A percentile compares a stretch with the other conserved stretches of the same genome.
phyloP scores from a whole-genome alignment of 2,113 vertebrate genomes.

The Aegotheles bennettii region DNA sequence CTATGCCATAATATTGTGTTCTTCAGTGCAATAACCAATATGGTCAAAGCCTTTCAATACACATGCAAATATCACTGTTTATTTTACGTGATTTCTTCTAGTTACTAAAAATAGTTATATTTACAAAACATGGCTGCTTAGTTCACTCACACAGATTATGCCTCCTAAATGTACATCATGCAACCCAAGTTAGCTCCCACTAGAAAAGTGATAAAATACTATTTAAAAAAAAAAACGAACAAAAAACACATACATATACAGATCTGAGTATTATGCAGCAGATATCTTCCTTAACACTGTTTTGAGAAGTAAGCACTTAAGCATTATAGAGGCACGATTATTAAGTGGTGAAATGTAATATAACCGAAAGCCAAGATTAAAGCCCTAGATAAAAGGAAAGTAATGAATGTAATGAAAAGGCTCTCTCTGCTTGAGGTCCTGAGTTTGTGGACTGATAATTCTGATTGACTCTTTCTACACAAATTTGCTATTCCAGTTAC shows the following conservation, averaged over 20 bases:
- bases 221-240: neutral
- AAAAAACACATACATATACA: constrained; percentile 5
- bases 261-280: neutral
- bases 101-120: constrained; percentile 66
- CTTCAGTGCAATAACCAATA: constrained; percentile 86
- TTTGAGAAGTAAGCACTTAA: neutral
- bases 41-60: constrained; percentile 71
- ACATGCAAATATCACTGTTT: constrained; percentile 74
- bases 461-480: neutral
- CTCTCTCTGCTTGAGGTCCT: neutral
- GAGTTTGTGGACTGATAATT: neutral
- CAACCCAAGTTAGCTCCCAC: constrained; percentile 30
- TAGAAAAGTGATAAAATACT: constrained; percentile 61
- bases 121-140: constrained; percentile 54
- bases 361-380: neutral
- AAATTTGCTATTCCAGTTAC: constrained; percentile 22
- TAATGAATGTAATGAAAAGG: neutral
- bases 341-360: neutral
- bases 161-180: constrained; percentile 55
- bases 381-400: neutral
- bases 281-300: neutral
- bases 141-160: constrained; percentile 47
- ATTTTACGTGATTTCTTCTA: constrained; percentile 16
- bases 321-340: neutral
- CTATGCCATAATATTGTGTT: constrained; percentile 66